Evolutionary conservation across 2,113 vertebrate genomes (phyloP), one percentile per base, ranked within the genome.

Genomic region (Trogon surrucura): DNA sequence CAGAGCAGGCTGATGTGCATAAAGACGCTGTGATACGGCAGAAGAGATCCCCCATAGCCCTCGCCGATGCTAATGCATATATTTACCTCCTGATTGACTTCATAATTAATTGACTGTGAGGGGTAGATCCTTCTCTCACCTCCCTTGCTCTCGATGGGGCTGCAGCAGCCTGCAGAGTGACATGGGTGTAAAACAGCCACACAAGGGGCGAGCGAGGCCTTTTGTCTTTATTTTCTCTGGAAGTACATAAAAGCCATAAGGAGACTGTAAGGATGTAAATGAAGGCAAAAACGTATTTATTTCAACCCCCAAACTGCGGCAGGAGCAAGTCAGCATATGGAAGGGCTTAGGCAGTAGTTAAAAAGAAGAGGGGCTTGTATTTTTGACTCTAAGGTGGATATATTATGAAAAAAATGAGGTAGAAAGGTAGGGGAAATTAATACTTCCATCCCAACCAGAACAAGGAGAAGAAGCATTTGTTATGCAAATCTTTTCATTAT

Each of bases 401-500:
- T 58, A 88, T 90, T 83, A 85, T 50, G 4, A 4, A 30, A 82
- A 93, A 81, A 92, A 48, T 30, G 65, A 0, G 3, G 69, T 23
- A 38, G 88, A 65, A 94, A 95, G 58, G 92, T 94, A 92, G 57
- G 96, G 93, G 97, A 96, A 97, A 97, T 96, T 91, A 97, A 97
- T 95, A 94, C 89, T 97, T 96, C 95, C 85, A 95, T 91, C 87
- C 89, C 83, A 78, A 97, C 29, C 84, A 92, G 84, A 94, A 88
- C 92, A 94, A 94, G 93, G 58, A 94, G 95, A 91, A 96, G 88
- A 45, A 90, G 91, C 91, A 95, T 97, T 97, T 97, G 97, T 97
- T 96, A 97, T 97, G 97, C 97, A 97, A 97, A 97, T 97, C 94
- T 94, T 95, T 96, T 97, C 96, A 97, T 97, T 97, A 96, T 44